Evolutionary conservation across 2,113 vertebrate species (phyloP).

Genomic region (Otolemur garnettii): DNA sequence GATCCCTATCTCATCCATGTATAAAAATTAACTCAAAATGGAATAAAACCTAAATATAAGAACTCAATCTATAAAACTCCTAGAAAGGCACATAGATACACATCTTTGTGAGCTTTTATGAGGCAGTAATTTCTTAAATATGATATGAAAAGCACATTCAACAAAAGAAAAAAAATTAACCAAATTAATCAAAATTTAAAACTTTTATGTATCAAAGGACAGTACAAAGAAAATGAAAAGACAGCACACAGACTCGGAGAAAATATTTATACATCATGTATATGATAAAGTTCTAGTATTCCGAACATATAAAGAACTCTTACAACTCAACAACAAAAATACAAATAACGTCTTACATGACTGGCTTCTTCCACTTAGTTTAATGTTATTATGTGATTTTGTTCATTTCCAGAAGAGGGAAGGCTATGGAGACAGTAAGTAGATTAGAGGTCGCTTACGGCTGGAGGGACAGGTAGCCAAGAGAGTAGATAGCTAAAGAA

Average conservation of each 20-base stretch:
- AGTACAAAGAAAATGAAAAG: background rate
- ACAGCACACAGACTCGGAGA: background rate
- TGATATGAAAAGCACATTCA: background rate
- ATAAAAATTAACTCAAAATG: slow-evolving; percentile 32
- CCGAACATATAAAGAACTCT: background rate
- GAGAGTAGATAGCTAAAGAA: background rate
- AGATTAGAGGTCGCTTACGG: background rate
- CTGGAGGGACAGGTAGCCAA: background rate
- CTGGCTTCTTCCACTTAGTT: too few species aligned
- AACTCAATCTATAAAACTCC: slow-evolving; percentile 24
- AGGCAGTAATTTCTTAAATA: background rate
- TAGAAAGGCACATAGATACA: background rate
- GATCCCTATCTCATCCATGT: background rate
- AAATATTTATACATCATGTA: slow-evolving; percentile 19
- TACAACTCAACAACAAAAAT: slow-evolving; percentile 8
- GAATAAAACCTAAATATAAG: background rate
- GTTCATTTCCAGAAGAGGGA: background rate
- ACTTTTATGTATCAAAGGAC: background rate
- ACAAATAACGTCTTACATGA: background rate
- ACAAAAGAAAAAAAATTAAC: background rate
- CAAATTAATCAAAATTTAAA: slow-evolving; percentile 25
- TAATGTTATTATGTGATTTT: background rate
- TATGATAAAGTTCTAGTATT: background rate
- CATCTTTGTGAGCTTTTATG: background rate
- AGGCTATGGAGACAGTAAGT: background rate